phyloP scores from a whole-genome alignment of 92 coral and sea anemone species.

The Epizoanthus scotinus region DNA sequence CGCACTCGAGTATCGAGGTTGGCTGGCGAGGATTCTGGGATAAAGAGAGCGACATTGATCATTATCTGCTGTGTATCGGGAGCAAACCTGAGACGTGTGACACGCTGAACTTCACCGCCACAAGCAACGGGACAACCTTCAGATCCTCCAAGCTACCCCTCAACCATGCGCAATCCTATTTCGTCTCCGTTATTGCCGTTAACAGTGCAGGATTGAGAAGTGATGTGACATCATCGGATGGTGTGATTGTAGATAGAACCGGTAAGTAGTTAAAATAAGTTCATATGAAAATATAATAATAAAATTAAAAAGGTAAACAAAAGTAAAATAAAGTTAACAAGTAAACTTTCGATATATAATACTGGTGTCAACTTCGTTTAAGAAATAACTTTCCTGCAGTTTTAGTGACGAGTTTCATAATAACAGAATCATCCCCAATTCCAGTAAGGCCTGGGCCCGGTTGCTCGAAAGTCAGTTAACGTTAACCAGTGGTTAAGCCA shows the following conservation, averaged over 20 bases:
- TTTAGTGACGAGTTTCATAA: no score
- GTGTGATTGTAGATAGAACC: conserved; percentile 79
- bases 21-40: conserved; percentile 88
- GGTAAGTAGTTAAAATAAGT: conserved; percentile 53
- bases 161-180: conserved; percentile 69
- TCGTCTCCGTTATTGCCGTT: conserved; percentile 70
- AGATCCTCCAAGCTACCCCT: conserved; percentile 47
- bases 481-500: no score
- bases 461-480: no score
- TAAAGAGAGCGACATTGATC: conserved; percentile 68
- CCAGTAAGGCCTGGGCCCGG: no score
- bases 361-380: no score
- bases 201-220: conserved; percentile 80
- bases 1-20: conserved; percentile 67
- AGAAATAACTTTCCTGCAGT: no score
- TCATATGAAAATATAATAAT: no score
- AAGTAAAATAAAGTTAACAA: no score
- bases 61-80: conserved; percentile 78
- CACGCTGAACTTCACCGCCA: conserved; percentile 53
- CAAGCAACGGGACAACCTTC: conserved; percentile 58
- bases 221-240: conserved; percentile 72
- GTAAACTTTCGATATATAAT: no score
- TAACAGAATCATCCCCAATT: no score
- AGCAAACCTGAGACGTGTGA: conserved; percentile 69
- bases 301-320: no score